phyloP scores from a whole-genome alignment of 2,888 invertebrate genomes.

The Steinernema hermaphroditum region DNA sequence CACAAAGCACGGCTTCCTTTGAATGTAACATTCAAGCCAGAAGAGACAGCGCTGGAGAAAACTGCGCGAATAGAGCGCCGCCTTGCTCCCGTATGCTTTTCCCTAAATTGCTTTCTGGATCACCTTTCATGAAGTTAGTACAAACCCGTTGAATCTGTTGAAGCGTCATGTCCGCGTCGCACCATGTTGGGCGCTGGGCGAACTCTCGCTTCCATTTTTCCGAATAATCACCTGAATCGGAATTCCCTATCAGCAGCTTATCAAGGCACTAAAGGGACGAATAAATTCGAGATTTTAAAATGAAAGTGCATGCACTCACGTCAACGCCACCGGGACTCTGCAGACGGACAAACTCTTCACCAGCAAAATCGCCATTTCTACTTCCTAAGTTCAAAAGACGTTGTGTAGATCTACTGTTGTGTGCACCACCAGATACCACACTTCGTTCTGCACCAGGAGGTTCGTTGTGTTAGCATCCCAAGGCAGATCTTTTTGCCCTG shows the following conservation, averaged over 20 bases:
- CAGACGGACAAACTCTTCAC: neutral
- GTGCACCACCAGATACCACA: no score
- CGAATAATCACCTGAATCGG: no score
- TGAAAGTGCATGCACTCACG: no score
- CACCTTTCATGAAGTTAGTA: neutral
- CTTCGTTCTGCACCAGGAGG: no score
- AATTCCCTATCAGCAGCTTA: no score
- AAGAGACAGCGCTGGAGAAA: conserved; percentile 46
- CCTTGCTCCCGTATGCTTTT: conserved; percentile 49
- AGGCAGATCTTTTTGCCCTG: conserved; percentile 18
- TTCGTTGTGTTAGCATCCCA: conserved; percentile 15
- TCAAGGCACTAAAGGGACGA: no score
- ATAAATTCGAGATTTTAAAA: no score
- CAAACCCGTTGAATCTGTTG: conserved; percentile 92
- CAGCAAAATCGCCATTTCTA: neutral
- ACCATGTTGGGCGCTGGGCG: conserved; percentile 79
- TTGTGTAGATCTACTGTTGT: no score
- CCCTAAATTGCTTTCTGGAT: conserved; percentile 27
- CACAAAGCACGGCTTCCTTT: conserved; percentile 53
- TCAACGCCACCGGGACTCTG: no score
- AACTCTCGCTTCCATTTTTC: conserved; percentile 69
- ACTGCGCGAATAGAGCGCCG: conserved; percentile 59
- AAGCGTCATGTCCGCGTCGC: conserved; percentile 89
- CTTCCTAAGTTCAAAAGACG: no score
- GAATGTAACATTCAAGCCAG: conserved; percentile 47